phyloP scores from a whole-genome alignment of 2,797 vertebrate species.

The Perdix hodgsoniae region DNA sequence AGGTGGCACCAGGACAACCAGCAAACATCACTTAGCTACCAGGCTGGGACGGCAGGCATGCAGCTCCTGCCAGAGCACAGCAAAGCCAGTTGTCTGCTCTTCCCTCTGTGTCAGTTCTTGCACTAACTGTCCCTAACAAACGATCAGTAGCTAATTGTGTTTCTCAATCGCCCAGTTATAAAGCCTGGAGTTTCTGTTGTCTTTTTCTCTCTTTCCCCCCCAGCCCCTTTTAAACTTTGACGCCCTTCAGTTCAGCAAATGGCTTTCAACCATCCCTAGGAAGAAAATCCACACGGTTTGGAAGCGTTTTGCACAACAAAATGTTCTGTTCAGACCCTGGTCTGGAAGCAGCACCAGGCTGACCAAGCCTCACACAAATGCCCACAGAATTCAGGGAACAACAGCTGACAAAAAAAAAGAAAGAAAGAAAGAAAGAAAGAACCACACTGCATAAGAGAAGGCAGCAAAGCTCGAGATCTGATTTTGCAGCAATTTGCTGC shows the following conservation, averaged over 20 bases:
- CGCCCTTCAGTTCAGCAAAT: slow-evolving; percentile 58
- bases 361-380: background rate
- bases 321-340: background rate
- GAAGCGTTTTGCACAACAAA: background rate
- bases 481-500: slow-evolving; percentile 74
- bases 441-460: slow-evolving; percentile 23
- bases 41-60: background rate
- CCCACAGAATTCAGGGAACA: background rate
- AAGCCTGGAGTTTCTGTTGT: background rate
- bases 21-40: background rate
- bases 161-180: background rate
- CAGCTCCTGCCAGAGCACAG: background rate
- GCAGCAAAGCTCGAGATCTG: slow-evolving; percentile 53
- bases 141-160: background rate
- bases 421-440: too few species aligned
- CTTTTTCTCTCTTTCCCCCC: background rate
- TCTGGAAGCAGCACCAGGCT: slow-evolving; percentile 20
- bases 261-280: slow-evolving; percentile 48
- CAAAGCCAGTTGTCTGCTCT: background rate
- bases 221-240: background rate
- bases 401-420: background rate
- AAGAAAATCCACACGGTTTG: slow-evolving; percentile 33
- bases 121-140: background rate
- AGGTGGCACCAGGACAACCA: background rate
- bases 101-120: background rate